These are phyloP conservation scores for Neosalanx taihuensis DNA, from an alignment of 2,797 vertebrate genomes.

Conservation along the genomic window DNA sequence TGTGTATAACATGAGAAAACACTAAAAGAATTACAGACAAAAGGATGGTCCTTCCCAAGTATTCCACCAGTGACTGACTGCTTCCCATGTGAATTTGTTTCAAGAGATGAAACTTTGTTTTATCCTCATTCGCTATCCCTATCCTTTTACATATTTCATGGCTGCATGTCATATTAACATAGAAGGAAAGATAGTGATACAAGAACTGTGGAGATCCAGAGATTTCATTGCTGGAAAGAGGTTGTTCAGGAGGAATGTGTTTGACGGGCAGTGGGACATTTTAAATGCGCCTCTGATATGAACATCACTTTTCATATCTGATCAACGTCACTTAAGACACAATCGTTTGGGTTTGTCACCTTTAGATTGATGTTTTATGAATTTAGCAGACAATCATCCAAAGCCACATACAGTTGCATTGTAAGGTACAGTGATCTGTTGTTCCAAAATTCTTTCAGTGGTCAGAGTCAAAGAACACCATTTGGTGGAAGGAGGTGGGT, in stretches of 20 bases:
- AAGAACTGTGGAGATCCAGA: background rate
- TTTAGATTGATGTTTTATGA: too few species aligned
- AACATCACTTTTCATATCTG: constrained; percentile 44
- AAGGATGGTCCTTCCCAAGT: background rate
- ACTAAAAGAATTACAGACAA: background rate
- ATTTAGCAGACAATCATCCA: too few species aligned
- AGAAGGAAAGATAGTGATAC: background rate
- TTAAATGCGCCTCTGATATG: constrained; percentile 43
- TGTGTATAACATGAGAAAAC: constrained; percentile 9
- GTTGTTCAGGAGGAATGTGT: background rate
- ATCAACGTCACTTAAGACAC: background rate
- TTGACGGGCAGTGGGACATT: constrained; percentile 20
- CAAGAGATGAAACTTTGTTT: background rate
- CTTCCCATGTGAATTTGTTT: constrained; percentile 1
- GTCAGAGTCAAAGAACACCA: too few species aligned
- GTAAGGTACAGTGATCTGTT: too few species aligned
- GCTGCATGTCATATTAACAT: background rate
- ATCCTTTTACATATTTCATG: constrained; percentile 1
- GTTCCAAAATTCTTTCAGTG: too few species aligned
- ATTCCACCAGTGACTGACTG: constrained; percentile 4
- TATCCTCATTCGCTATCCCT: background rate
- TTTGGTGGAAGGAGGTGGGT: constrained; percentile 1
- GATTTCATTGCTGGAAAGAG: background rate
- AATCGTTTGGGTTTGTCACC: background rate
- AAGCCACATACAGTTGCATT: too few species aligned